phyloP scores from a whole-genome alignment of 2,888 invertebrate genomes.

The Chymomyza fuscimana region DNA sequence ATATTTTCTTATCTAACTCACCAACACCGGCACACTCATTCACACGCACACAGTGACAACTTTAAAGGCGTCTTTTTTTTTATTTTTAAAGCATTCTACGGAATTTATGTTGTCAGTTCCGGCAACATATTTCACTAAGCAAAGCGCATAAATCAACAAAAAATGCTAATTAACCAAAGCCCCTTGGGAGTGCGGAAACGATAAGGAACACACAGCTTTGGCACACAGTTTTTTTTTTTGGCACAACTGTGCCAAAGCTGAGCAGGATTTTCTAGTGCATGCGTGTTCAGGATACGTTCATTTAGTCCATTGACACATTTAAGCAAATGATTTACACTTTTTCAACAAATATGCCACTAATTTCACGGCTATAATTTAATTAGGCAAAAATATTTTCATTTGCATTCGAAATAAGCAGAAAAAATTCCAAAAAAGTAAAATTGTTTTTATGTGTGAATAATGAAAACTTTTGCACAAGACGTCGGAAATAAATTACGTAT shows the following conservation, averaged over 20 bases:
- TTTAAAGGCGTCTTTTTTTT: neutral
- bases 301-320: conserved; percentile 5
- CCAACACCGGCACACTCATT: conserved; percentile 15
- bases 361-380: conserved; percentile 40
- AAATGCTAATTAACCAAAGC: conserved; percentile 64
- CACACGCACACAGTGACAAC: conserved; percentile 16
- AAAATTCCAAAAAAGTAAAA: neutral
- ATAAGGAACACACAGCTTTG: conserved; percentile 17
- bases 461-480: conserved; percentile 36
- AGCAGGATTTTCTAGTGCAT: neutral
- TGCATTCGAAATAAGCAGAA: conserved; percentile 30
- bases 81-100: neutral
- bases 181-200: neutral
- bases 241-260: conserved; percentile 6
- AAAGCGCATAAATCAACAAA: conserved; percentile 54
- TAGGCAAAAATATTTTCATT: conserved; percentile 35
- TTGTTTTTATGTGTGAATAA: conserved; percentile 54
- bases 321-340: conserved; percentile 38
- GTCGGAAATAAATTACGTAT: neutral
- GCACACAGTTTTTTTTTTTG: neutral
- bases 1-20: conserved; percentile 65
- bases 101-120: conserved; percentile 1
- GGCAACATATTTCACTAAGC: conserved; percentile 56
- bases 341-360: neutral
- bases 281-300: conserved; percentile 12